A percentile compares a stretch with the other conserved stretches of the same genome.
These are phyloP conservation scores for Lophotis ruficrista DNA, from an alignment of 2,113 vertebrate genomes.

Conservation along the genomic window DNA sequence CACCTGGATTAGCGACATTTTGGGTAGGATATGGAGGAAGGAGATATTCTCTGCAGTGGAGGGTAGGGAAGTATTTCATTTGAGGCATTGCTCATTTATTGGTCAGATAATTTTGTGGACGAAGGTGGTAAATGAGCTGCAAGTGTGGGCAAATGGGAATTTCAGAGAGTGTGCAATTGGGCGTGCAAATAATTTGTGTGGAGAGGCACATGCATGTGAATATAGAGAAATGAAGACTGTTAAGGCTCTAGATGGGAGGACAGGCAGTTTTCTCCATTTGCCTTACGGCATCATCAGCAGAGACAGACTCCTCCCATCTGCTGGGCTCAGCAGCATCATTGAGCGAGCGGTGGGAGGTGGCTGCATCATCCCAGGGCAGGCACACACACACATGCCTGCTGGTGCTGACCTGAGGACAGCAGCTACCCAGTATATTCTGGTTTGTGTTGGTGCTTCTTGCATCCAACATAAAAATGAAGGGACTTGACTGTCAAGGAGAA, in stretches of 20 bases:
- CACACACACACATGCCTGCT: neutral
- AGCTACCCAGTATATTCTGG: neutral
- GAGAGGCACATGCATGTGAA: neutral
- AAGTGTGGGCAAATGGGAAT: neutral
- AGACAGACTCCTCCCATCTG: constrained; percentile 13
- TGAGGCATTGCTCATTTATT: neutral
- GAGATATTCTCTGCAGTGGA: neutral
- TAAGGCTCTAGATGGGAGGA: neutral
- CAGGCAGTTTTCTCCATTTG: neutral
- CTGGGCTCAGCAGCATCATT: neutral
- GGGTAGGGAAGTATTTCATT: neutral
- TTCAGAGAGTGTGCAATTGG: neutral
- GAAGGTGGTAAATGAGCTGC: neutral
- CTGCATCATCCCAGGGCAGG: neutral
- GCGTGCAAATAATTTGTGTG: neutral
- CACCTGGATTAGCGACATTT: neutral
- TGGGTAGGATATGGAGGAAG: neutral
- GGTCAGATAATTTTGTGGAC: neutral
- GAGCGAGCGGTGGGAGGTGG: neutral
- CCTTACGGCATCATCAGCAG: neutral
- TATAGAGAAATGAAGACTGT: neutral
- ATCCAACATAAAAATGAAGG: neutral
- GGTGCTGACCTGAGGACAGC: neutral
- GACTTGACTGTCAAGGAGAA: neutral
- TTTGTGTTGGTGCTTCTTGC: neutral